Base-by-base conservation (phyloP, 2,113 vertebrate genomes). In the Sus scrofa region DNA sequence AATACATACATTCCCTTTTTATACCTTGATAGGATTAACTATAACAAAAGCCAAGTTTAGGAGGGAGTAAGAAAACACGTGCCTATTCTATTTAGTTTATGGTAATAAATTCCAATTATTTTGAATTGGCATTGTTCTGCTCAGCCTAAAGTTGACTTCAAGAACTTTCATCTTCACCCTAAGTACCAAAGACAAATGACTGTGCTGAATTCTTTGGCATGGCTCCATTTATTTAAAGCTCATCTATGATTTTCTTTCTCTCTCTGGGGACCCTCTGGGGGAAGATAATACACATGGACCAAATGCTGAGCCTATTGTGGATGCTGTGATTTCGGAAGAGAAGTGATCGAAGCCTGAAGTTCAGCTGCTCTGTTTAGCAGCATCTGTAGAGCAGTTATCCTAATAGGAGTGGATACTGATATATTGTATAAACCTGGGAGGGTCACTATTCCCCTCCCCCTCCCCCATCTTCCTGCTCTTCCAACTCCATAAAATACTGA, bases 81-180 rank as follows among this genome's bases (percentile, higher is more conserved):
- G 67, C 30, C 67, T 75, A 65, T 68, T 79, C 71, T 85, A 27
- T 94, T 88, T 89, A 50, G 62, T 81, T 62, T 96, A 75, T 86
- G 86, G 30, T 81, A 96, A 96, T 95, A 96, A 84, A 97, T 97
- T 93, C 93, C 56, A 93, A 93, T 94, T 97, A 88, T 93, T 97
- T 95, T 65, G 91, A 94, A 86, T 56, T 94, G 91, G 77, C 68
- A 93, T 95, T 94, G 71, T 73, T 96, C 68, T 86, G 5, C 27
- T 19, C 44, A 90, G 37, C 54, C 77, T 75, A 67, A 91, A 56
- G 34, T 89, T 95, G 58, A 89, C 81, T 95, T 63, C 50, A 70
- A 83, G 63, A 96, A 50, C 34, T 95, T 95, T 68, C 22, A 87
- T 89, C 56, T 85, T 44, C 60, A 32, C 14, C 89, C 67, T 89